phyloP scores from a whole-genome alignment of 2,888 invertebrate species.

The Carterocephalus palaemon region DNA sequence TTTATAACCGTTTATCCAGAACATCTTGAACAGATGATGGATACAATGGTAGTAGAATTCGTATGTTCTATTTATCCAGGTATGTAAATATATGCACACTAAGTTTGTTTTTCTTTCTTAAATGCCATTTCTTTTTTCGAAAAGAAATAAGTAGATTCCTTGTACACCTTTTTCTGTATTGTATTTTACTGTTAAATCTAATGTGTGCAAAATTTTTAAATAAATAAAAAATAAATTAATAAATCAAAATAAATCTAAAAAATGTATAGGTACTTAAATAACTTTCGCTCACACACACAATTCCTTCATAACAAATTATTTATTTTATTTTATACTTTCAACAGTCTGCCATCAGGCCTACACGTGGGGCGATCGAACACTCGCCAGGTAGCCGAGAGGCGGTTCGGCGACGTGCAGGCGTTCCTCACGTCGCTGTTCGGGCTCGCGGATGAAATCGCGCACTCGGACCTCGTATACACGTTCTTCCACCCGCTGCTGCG shows the following conservation, averaged over 20 bases:
- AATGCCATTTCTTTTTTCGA: too few relatives aligned
- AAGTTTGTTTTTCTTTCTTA: too few relatives aligned
- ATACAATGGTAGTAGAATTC: neutral
- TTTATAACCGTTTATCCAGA: neutral
- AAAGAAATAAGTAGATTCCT: too few relatives aligned
- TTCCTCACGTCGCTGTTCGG: conserved; percentile 92
- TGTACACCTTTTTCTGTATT: too few relatives aligned
- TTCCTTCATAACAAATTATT: neutral
- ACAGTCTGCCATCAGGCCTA: conserved; percentile 79
- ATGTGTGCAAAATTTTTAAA: too few relatives aligned
- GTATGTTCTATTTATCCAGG: neutral
- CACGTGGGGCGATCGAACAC: conserved; percentile 96
- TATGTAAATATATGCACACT: too few relatives aligned
- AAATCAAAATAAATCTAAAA: neutral
- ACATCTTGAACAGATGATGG: neutral
- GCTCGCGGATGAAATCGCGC: conserved; percentile 95
- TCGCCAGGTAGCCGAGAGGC: conserved; percentile 94
- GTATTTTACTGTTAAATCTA: too few relatives aligned
- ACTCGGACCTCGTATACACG: conserved; percentile 97
- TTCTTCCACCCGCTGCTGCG: conserved; percentile 98
- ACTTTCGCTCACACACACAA: too few relatives aligned
- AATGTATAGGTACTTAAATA: neutral
- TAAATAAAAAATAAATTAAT: neutral
- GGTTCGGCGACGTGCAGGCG: conserved; percentile 92
- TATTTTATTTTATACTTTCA: neutral